A percentile compares a stretch with the other conserved stretches of the same genome.
Evolutionary conservation across 2,797 vertebrate species (phyloP).

Genomic region (Hoplostethus atlanticus): DNA sequence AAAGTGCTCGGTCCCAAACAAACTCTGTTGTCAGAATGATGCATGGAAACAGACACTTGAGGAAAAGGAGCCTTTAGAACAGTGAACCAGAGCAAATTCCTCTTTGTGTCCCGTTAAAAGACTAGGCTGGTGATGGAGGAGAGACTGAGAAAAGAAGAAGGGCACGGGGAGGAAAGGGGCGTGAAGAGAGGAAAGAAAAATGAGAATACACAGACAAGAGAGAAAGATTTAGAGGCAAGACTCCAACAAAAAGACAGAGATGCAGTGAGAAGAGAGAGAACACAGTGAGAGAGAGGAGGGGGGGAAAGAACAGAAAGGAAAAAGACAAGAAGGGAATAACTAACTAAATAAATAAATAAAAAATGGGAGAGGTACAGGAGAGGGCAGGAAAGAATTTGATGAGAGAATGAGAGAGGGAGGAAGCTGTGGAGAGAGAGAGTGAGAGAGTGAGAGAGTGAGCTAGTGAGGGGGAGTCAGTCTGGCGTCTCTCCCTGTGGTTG

Average conservation of each 20-base stretch:
- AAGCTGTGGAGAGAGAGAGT: not conserved
- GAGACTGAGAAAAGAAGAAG: conserved; percentile 56
- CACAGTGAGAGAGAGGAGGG: not conserved
- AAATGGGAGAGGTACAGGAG: conserved; percentile 42
- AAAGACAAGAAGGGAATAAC: conserved; percentile 21
- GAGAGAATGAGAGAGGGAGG: not conserved
- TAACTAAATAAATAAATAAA: not conserved
- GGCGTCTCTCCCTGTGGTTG: conserved; percentile 62
- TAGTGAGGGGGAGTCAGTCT: conserved; percentile 56
- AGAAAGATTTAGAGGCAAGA: conserved; percentile 54
- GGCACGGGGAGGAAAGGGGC: conserved; percentile 29
- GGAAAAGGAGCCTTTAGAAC: conserved; percentile 58
- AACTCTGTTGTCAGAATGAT: conserved; percentile 56
- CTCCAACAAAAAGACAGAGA: not conserved
- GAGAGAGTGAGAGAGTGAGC: conserved; percentile 32
- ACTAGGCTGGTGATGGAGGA: conserved; percentile 56
- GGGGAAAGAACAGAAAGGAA: conserved; percentile 13
- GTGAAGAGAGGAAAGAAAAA: conserved; percentile 44
- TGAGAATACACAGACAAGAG: conserved; percentile 29
- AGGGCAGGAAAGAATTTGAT: conserved; percentile 17
- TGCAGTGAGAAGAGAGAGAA: not conserved
- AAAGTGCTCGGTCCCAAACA: conserved; percentile 31
- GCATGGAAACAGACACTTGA: conserved; percentile 64
- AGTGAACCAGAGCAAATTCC: conserved; percentile 72
- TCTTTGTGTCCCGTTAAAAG: conserved; percentile 68